Conservation (phyloP, 2,888 invertebrate species). For the Agrotis puta region DNA sequence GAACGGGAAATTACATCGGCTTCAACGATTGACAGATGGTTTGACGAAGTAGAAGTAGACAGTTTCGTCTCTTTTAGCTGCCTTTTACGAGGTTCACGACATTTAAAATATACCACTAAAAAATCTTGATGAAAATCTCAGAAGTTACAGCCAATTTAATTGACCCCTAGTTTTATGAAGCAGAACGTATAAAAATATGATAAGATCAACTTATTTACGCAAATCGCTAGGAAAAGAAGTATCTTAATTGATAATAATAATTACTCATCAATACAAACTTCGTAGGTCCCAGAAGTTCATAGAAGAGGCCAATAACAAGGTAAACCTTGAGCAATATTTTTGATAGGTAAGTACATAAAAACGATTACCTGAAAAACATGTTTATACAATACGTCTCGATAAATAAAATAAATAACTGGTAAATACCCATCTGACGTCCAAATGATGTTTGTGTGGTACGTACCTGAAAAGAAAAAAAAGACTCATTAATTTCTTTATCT, state of each 20-base stretch:
- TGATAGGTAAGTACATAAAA: conserved; percentile 16
- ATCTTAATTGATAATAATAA: conserved; percentile 12
- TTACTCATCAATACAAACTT: not conserved
- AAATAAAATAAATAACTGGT: conserved; percentile 26
- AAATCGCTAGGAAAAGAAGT: not conserved
- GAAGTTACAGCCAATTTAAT: not conserved
- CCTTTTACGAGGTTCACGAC: not conserved
- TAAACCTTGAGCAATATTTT: conserved; percentile 37
- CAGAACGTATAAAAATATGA: not conserved
- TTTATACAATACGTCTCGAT: conserved; percentile 6
- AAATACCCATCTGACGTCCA: conserved; percentile 18
- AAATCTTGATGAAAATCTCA: no score
- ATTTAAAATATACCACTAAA: no score
- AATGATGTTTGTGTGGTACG: conserved; percentile 1
- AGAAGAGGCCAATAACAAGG: conserved; percentile 11
- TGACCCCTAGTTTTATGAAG: not conserved
- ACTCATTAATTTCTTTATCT: not conserved
- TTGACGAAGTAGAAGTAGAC: not conserved
- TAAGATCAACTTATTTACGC: not conserved
- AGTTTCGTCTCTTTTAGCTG: not conserved
- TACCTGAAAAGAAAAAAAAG: conserved; percentile 47
- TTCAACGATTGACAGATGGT: not conserved
- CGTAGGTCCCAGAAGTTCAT: not conserved
- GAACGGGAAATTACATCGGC: conserved; percentile 1
- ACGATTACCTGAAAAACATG: conserved; percentile 22